These are phyloP conservation scores for Olivierus martensii DNA, from an alignment of 1,140 invertebrate species.

Conservation along the genomic window DNA sequence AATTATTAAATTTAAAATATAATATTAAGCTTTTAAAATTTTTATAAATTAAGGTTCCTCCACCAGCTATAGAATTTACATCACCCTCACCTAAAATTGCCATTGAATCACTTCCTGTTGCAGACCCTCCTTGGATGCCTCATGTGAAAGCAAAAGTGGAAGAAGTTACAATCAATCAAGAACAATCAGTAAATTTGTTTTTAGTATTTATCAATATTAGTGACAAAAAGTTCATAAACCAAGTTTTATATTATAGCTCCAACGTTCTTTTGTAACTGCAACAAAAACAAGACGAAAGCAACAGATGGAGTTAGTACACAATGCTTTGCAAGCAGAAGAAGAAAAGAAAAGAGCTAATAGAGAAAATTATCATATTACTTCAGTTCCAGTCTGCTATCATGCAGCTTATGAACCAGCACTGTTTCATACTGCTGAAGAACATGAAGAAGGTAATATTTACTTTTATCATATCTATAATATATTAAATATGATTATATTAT, in stretches of 20 bases:
- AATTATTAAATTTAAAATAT: too few species aligned
- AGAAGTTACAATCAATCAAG: conserved; percentile 97
- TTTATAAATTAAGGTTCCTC: conserved; percentile 48
- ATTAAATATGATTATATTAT: too few species aligned
- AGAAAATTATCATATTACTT: conserved; percentile 91
- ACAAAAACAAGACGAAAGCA: conserved; percentile 97
- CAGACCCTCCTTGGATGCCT: conserved; percentile 98
- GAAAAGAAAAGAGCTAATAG: conserved; percentile 86
- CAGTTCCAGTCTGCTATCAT: conserved; percentile 88
- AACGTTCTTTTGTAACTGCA: conserved; percentile 92
- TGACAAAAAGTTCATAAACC: not conserved
- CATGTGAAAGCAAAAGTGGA: conserved; percentile 96
- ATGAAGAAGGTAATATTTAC: conserved; percentile 11
- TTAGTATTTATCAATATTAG: too few species aligned
- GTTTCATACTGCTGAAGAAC: conserved; percentile 56
- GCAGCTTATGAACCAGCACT: conserved; percentile 91
- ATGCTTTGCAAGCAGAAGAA: conserved; percentile 85
- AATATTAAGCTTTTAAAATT: not conserved
- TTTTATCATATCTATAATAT: too few species aligned
- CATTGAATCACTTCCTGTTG: conserved; percentile 79
- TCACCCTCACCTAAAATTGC: conserved; percentile 97
- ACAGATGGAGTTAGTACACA: conserved; percentile 92
- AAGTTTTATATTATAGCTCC: conserved; percentile 17
- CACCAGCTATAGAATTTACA: conserved; percentile 97
- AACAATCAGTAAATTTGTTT: conserved; percentile 59